These are phyloP conservation scores for Galerucella calmariensis DNA, from an alignment of 2,888 invertebrate genomes.

Conservation along the genomic window DNA sequence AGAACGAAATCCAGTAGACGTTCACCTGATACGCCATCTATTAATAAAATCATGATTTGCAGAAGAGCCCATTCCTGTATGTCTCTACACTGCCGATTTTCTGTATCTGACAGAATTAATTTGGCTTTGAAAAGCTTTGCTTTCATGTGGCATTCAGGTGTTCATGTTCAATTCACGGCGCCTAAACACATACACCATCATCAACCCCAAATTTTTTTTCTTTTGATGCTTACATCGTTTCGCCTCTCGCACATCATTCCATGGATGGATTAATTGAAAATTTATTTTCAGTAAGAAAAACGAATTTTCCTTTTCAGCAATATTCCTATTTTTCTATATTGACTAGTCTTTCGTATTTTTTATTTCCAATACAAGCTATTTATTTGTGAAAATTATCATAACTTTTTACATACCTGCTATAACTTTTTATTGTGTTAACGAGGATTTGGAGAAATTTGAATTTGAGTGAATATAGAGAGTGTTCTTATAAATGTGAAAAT, in stretches of 20 bases:
- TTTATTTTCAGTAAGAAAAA: conserved; percentile 31
- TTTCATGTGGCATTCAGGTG: conserved; percentile 54
- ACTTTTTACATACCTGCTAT: too few species aligned
- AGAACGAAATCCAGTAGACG: conserved; percentile 52
- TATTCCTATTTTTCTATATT: too few species aligned
- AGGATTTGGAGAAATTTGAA: too few species aligned
- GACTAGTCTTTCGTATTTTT: too few species aligned
- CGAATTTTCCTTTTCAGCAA: conserved; percentile 5
- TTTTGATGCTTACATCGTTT: conserved; percentile 30
- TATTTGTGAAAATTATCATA: too few species aligned
- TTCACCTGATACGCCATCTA: conserved; percentile 56
- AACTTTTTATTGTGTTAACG: too few species aligned
- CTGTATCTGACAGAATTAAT: conserved; percentile 58
- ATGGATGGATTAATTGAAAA: conserved; percentile 32
- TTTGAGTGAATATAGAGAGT: too few species aligned
- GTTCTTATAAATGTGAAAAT: too few species aligned
- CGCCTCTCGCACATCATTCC: conserved; percentile 21
- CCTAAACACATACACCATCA: conserved; percentile 33
- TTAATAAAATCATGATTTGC: conserved; percentile 58
- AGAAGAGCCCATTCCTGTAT: conserved; percentile 44
- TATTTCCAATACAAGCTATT: too few species aligned
- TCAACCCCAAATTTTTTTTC: conserved; percentile 32
- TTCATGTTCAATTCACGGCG: conserved; percentile 46
- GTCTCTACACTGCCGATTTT: conserved; percentile 41
- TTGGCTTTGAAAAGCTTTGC: conserved; percentile 55